Evolutionary conservation across 2,888 invertebrate species (phyloP), one percentile per base, ranked within the genome.

Genomic region (Helleia helle): DNA sequence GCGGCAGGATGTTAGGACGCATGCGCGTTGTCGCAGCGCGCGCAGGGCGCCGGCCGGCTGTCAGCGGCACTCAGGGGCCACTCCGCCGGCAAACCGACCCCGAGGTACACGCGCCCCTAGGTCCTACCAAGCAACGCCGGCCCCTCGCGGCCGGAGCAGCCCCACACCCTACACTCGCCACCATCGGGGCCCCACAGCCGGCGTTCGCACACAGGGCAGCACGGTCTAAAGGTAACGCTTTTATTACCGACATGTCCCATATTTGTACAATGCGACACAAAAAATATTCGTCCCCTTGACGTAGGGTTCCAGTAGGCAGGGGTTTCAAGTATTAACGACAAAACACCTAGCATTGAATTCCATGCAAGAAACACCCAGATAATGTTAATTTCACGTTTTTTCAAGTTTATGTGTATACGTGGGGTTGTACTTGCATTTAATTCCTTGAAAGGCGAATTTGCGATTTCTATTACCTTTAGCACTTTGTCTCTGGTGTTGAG

Each of bases 81-180:
- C 75, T 80, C 77, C 80, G 74, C 79, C 83, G 81, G 75, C 72
- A 73, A 59, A 68, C 70, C 71, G 71, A 71, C 66, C 71, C 62
- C 67, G 64, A 71, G 71, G 61, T 62, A 77, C 71, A 75, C 80
- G 76, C 74, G 69, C 71, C 68, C 65, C 60, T 59, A 62, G 71
- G 73, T 69, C 67, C 74, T 66, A 67, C 71, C 66, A 57, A 74
- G 75, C 75, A 73, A 77, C 80, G 76, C 81, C 80, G 80, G 83
- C 81, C 83, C 77, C 62, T 71, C 56, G 79, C 75, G 80, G 79
- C 81, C 75, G 65, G 79, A 71, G n/a, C n/a, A 77, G 79, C 79
- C 76, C 75, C 70, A 63, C 65, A 64, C 62, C 66, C 62, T 52
- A 52, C 41, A 22, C 50, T 56, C 57, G 51, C 49, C 61, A 50